phyloP scores from a whole-genome alignment of 2,797 vertebrate species.

The Linurgus olivaceus region DNA sequence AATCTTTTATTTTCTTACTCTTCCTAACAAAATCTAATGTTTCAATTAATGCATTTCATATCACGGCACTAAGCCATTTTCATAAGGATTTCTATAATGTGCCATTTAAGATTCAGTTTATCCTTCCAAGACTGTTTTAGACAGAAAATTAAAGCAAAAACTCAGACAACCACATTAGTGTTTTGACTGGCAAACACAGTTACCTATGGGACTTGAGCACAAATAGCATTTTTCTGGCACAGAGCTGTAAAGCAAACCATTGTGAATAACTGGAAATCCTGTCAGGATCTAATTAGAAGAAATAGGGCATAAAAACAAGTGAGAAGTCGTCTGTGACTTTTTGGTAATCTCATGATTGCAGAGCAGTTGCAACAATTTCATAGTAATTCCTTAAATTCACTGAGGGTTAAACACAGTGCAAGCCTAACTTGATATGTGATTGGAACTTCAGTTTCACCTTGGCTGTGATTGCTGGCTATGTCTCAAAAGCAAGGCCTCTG shows the following conservation, averaged over 20 bases:
- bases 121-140: neutral
- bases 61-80: neutral
- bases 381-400: neutral
- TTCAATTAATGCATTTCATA: neutral
- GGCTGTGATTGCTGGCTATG: neutral
- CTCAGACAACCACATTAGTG: neutral
- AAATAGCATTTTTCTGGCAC: neutral
- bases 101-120: neutral
- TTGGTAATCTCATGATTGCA: neutral
- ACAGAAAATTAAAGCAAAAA: neutral
- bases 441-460: constrained; percentile 11
- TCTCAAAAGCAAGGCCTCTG: neutral
- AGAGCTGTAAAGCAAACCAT: neutral
- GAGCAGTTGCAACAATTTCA: neutral
- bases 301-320: neutral
- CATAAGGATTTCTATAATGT: neutral
- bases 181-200: neutral
- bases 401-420: neutral
- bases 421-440: neutral
- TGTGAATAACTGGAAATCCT: constrained; percentile 50
- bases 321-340: neutral
- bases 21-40: neutral
- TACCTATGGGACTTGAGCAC: neutral
- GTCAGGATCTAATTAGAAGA: constrained; percentile 10
- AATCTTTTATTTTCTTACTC: neutral